Evolutionary conservation across 2,113 vertebrate genomes (phyloP), one percentile per base, ranked within the genome.

Genomic region (Bagarius yarrelli): DNA sequence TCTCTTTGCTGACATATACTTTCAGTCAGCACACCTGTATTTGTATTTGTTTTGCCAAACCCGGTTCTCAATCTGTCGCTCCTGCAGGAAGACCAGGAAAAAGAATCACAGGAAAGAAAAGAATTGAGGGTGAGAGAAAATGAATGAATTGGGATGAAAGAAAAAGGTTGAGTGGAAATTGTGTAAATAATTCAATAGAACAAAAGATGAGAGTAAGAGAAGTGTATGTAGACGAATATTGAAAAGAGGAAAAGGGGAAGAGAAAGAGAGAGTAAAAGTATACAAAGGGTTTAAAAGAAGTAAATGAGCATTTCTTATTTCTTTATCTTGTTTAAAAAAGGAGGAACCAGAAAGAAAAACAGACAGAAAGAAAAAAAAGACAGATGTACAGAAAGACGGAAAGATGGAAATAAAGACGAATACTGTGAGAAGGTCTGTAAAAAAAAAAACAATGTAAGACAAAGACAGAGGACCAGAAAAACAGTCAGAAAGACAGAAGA

Each of bases 21-120:
- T 75, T 57, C 32, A n/a, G 53, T 75, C 72, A 56, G 57, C 21
- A 75, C 71, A 74, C 67, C n/a, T 71, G 44, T 71, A 71, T 71
- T 52, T 52, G 67, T 71, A 50, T 23, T 9, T 71, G 67, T 71
- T 50, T 71, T 50, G 40, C 44, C 15, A 18, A 40, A 40, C 8
- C n/a, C 44, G 16, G n/a, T 44, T 25, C 23, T 25, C 40, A 15
- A 47, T 47, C 66, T 47, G 36, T 69, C 36, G n/a, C 36, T 30
- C 1, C 9, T 19, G 15, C 5, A 47, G 23, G 23, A 64, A 4
- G 61, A 34, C 25, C 25, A 11, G 36, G 23, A 47, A 36, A 69
- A n/a, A 69, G 66, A 40, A 67, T 40, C 36, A 40, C 21, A 47
- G 5, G 14, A 70, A 27, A 70, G 23, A 16, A 27, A 27, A 23